These are phyloP conservation scores for Bellardia bayeri DNA, from an alignment of 2,888 invertebrate genomes.

Conservation along the genomic window DNA sequence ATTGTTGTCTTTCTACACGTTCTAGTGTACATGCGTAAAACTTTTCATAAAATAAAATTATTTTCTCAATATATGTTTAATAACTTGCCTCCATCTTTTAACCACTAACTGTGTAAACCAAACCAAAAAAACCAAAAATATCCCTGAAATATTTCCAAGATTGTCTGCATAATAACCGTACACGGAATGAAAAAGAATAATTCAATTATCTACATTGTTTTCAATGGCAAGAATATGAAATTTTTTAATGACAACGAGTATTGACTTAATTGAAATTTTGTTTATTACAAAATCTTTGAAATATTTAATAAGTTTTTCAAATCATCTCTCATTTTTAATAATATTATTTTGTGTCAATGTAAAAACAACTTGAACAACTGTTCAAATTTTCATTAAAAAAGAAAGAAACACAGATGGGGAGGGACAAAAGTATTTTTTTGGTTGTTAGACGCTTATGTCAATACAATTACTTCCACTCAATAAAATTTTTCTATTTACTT, in stretches of 20 bases:
- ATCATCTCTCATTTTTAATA: conserved; percentile 39
- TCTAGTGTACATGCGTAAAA: too few species aligned
- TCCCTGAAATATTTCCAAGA: not conserved
- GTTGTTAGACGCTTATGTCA: conserved; percentile 66
- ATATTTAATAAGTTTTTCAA: conserved; percentile 38
- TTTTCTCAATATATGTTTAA: too few species aligned
- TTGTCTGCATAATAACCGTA: not conserved
- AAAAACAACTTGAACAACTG: conserved; percentile 40
- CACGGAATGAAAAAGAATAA: not conserved
- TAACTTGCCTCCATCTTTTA: not conserved
- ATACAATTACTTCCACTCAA: conserved; percentile 72
- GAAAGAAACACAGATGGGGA: not conserved
- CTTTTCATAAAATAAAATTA: too few species aligned
- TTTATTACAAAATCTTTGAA: conserved; percentile 20
- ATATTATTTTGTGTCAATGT: not conserved
- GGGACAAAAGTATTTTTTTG: conserved; percentile 8
- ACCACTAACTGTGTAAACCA: not conserved
- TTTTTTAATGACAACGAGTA: conserved; percentile 17
- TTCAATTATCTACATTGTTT: not conserved
- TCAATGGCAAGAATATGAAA: not conserved
- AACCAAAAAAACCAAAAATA: too few species aligned
- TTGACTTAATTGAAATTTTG: conserved; percentile 53
- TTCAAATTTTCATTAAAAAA: not conserved
- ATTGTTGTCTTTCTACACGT: too few species aligned
- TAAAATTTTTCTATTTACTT: conserved; percentile 73